Evolutionary conservation across 2,113 vertebrate genomes (phyloP).

Genomic region (Orcinus orca): DNA sequence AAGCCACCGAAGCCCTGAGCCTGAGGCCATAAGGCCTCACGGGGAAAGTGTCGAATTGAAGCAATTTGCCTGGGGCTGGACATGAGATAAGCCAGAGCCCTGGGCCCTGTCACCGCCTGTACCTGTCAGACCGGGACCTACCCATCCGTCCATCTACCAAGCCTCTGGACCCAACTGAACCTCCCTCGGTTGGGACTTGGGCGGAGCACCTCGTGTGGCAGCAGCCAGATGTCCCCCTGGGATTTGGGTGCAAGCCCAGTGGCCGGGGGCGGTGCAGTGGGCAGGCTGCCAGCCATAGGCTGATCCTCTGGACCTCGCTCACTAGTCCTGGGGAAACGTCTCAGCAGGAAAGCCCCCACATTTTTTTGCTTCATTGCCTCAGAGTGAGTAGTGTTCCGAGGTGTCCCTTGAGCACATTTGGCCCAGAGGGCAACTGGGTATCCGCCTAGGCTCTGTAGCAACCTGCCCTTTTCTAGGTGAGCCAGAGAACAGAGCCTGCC

Average conservation of each 20-base stretch:
- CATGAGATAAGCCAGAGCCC: constrained; percentile 27
- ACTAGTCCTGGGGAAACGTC: neutral
- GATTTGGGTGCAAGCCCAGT: neutral
- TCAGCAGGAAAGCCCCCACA: neutral
- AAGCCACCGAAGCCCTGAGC: neutral
- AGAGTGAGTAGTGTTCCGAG: neutral
- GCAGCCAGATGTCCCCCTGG: neutral
- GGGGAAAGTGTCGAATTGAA: constrained; percentile 17
- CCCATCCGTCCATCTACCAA: neutral
- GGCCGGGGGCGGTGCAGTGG: neutral
- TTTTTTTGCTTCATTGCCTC: neutral
- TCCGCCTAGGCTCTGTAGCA: neutral
- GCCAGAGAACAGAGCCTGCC: neutral
- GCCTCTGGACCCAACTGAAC: neutral
- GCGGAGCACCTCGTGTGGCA: neutral
- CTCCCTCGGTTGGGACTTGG: neutral
- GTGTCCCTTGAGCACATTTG: neutral
- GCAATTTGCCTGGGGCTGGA: constrained; percentile 34
- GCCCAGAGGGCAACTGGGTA: neutral
- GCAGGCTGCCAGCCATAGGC: neutral
- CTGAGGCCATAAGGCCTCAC: neutral
- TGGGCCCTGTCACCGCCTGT: neutral
- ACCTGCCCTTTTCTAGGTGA: neutral
- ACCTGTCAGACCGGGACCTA: neutral
- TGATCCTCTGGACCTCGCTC: neutral